phyloP scores from a whole-genome alignment of 1,140 invertebrate species.

The Drosophila busckii region DNA sequence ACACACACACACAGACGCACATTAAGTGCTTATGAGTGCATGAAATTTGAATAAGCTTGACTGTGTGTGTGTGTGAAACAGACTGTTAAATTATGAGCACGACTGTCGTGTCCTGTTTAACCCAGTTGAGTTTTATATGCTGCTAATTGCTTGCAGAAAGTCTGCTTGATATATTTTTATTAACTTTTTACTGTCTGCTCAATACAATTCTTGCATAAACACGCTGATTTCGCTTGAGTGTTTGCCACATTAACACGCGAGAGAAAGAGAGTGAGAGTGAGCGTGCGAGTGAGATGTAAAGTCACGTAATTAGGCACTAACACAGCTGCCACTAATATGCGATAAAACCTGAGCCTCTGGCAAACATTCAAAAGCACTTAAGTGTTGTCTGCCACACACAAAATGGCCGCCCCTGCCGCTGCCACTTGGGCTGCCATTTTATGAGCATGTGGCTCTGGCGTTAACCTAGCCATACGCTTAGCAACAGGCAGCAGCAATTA shows the following conservation, averaged over 20 bases:
- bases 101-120: constrained; percentile 8
- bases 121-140: constrained; percentile 27
- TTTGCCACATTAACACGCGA: constrained; percentile 27
- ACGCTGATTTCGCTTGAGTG: constrained; percentile 25
- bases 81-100: constrained; percentile 41
- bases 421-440: constrained; percentile 32
- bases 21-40: constrained; percentile 55
- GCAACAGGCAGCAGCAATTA: constrained; percentile 4
- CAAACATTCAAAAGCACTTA: constrained; percentile 63
- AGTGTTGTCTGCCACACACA: constrained; percentile 55
- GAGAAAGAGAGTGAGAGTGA: not conserved
- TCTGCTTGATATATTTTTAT: constrained; percentile 31
- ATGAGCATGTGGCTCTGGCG: constrained; percentile 37
- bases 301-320: constrained; percentile 58
- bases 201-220: constrained; percentile 25
- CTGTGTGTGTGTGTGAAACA: constrained; percentile 54
- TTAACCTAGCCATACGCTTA: constrained; percentile 9
- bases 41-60: constrained; percentile 63
- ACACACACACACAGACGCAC: constrained; percentile 4
- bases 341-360: constrained; percentile 37
- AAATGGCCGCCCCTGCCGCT: constrained; percentile 15
- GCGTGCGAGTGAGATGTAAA: no score
- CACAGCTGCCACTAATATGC: constrained; percentile 39
- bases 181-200: not conserved
- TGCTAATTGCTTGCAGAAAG: constrained; percentile 47